Conservation (phyloP, 2,888 invertebrate species). For the Drosophila lutescens region DNA sequence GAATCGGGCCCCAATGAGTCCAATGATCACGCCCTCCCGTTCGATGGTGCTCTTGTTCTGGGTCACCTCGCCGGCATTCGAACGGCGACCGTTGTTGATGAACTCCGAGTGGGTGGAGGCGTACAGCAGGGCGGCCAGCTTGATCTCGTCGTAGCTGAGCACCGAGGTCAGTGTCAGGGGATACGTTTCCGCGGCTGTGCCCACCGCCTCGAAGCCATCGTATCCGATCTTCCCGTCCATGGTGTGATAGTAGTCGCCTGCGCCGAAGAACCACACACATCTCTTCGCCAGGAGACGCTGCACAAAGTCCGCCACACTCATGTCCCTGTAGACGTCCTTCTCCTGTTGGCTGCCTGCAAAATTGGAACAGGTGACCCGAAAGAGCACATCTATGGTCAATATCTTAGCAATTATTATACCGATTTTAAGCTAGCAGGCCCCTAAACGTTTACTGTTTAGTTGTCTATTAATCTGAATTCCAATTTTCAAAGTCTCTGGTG, state of each 20-base stretch:
- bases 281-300: constrained; percentile 86
- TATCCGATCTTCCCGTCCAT: constrained; percentile 83
- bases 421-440: too few species aligned
- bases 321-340: constrained; percentile 82
- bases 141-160: constrained; percentile 87
- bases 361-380: background rate
- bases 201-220: constrained; percentile 86
- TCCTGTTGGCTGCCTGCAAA: constrained; percentile 83
- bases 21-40: constrained; percentile 85
- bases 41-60: constrained; percentile 83
- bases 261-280: constrained; percentile 85
- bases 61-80: constrained; percentile 85
- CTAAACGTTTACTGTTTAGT: too few species aligned
- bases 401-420: too few species aligned
- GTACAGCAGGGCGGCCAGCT: constrained; percentile 85
- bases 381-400: background rate
- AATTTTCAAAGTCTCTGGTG: too few species aligned
- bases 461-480: too few species aligned
- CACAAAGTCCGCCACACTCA: constrained; percentile 85
- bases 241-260: constrained; percentile 83
- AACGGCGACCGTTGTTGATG: constrained; percentile 86
- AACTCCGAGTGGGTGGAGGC: constrained; percentile 86
- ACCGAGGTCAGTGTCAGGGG: constrained; percentile 85
- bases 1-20: constrained; percentile 85
- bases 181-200: constrained; percentile 84